Evolutionary conservation across 2,113 vertebrate genomes (phyloP).

Genomic region (Cyprinodon variegatus): DNA sequence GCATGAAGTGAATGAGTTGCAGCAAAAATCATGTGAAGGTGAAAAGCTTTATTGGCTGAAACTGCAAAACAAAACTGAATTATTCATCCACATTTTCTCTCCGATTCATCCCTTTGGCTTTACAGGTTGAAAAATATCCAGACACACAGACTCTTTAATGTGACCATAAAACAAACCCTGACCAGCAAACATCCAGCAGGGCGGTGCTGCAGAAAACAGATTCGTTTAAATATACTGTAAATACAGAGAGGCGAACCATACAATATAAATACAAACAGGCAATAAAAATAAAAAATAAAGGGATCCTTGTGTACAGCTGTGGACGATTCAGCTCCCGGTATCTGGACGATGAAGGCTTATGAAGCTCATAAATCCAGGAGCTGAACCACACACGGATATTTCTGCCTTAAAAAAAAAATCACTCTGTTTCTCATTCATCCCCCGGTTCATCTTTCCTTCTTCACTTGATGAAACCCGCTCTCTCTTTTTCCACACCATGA

Average conservation of each 20-base stretch:
- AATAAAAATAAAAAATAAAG: conserved; percentile 46
- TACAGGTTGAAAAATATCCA: background rate
- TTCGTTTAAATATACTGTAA: conserved; percentile 52
- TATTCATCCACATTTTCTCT: conserved; percentile 3
- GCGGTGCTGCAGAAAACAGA: background rate
- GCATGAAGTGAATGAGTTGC: background rate
- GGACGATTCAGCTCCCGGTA: conserved; percentile 24
- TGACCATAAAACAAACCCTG: background rate
- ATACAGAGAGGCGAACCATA: background rate
- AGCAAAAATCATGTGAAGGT: background rate
- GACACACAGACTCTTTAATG: background rate
- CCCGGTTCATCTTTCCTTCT: background rate
- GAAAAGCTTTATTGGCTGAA: background rate
- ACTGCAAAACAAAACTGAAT: background rate
- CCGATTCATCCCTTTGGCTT: background rate
- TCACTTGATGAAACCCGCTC: background rate
- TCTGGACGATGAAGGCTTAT: conserved; percentile 66
- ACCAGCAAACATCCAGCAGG: background rate
- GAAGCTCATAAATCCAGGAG: conserved; percentile 61
- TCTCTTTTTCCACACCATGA: background rate
- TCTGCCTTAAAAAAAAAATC: background rate
- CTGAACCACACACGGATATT: conserved; percentile 10
- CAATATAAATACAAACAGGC: conserved; percentile 59
- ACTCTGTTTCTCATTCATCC: background rate
- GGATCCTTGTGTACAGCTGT: background rate